Evolutionary conservation across 92 coral and sea anemone genomes (phyloP), one percentile per base, ranked within the genome.

Genomic region (Meandrina meandrites): DNA sequence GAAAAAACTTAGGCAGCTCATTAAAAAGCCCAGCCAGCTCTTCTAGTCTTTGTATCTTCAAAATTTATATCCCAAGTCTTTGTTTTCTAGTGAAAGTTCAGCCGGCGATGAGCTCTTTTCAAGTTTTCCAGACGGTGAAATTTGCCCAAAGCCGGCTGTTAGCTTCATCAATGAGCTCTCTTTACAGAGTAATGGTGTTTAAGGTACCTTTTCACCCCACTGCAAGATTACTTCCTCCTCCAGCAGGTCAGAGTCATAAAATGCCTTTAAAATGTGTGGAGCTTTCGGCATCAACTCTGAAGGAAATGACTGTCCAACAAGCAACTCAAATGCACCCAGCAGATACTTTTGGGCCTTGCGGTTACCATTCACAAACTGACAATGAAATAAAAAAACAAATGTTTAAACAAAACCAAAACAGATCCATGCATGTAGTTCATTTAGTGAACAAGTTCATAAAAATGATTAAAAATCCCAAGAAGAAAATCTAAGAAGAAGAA

Each of bases 301-400:
- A 19, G 99, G 99, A 77, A 93, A 97, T 35, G 99, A 95, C 87
- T 93, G 90, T 64, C 99, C 99, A 71, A 97, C 96, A 86, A 97
- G 92, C 94, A 97, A 85, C 87, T 97, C 99, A 88, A 90, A 97
- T 78, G 98, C 99, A 75, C 99, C 99, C 66, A 97, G 93, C 57
- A 97, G 92, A 85, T 95, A 96, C 88, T 96, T 96, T 94, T 97
- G 99, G 15, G 99, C 99, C 81, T 95, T 97, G 78, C 86, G 97
- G 83, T 97, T 97, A 42, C 89, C 93, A 91, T 91, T 82, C 47
- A 95, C 94, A 92, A 97, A 97, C 99, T 97, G 86, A 18, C 69
- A 67, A 14, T 40, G 32, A 71, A 79, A 71, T 28, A 24, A 60
- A 37, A 84, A 73, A 31, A 37, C 28, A 22, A 22, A 60, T 3